These are phyloP conservation scores for Salpingus planirostris DNA, from an alignment of 2,888 invertebrate species.

Conservation along the genomic window DNA sequence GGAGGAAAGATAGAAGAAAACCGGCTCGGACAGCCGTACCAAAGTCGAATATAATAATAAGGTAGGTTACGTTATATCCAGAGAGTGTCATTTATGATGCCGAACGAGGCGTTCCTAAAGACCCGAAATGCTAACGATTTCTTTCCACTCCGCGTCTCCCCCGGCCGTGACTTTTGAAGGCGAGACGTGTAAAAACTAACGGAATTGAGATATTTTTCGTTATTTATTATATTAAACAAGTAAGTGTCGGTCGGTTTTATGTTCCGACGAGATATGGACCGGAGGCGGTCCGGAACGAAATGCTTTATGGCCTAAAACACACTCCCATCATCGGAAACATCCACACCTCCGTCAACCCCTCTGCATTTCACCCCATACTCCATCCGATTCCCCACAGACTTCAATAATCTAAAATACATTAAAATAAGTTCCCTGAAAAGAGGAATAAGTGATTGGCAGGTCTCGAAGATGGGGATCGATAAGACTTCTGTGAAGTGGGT, in stretches of 20 bases:
- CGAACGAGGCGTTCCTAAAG: conserved; percentile 30
- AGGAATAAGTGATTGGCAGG: no score
- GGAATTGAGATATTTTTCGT: conserved; percentile 29
- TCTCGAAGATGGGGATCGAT: no score
- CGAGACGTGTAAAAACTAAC: conserved; percentile 21
- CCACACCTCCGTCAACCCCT: no score
- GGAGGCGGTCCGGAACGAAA: conserved; percentile 23
- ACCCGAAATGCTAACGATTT: conserved; percentile 27
- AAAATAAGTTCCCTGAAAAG: no score
- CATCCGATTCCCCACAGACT: no score
- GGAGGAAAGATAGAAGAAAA: conserved; percentile 19
- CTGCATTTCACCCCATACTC: no score
- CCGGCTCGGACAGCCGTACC: conserved; percentile 22
- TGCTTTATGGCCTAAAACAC: conserved; percentile 19
- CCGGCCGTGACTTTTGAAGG: conserved; percentile 21
- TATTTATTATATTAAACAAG: conserved; percentile 21
- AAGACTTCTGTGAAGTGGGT: no score
- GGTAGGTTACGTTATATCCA: conserved; percentile 31
- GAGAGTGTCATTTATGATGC: conserved; percentile 30
- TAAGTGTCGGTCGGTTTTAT: conserved; percentile 15
- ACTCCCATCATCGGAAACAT: no score
- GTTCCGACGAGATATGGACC: conserved; percentile 17
- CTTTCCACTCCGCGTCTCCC: conserved; percentile 20
- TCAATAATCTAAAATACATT: no score
- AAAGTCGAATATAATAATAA: conserved; percentile 32